Percentiles rank a stretch among this genome's conserved stretches.
Evolutionary conservation across 2,113 vertebrate genomes (phyloP).

Genomic region (Laticauda colubrina): DNA sequence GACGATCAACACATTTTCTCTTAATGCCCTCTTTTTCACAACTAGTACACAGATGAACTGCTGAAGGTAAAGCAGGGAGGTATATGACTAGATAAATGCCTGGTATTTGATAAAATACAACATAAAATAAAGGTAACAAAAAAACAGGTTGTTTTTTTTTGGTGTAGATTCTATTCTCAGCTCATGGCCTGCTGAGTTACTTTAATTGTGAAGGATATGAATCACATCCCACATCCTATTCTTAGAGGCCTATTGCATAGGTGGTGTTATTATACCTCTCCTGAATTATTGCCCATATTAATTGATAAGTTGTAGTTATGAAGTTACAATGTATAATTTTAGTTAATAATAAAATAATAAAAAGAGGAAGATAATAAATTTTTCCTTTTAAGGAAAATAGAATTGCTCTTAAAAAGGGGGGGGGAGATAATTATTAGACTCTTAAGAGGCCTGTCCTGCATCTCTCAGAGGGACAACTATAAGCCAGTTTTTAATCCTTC

Average conservation of each 20-base stretch:
- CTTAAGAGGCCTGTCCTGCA: not conserved
- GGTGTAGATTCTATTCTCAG: not conserved
- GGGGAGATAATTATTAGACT: not conserved
- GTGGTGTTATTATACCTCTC: not conserved
- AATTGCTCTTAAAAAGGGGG: not conserved
- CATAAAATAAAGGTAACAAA: not conserved
- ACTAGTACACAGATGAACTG: not conserved
- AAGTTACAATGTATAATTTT: not conserved
- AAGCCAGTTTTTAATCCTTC: not conserved
- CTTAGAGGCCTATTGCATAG: not conserved
- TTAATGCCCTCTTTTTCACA: not conserved
- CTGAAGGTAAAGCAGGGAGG: not conserved
- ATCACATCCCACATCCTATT: not conserved
- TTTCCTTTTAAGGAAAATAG: not conserved
- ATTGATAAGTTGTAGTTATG: not conserved
- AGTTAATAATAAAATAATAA: not conserved
- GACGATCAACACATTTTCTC: not conserved
- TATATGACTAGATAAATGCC: not conserved
- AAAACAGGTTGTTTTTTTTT: not conserved
- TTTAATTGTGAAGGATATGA: not conserved
- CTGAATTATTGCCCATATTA: not conserved
- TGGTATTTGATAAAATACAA: not conserved
- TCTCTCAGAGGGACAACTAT: not conserved
- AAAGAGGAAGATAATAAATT: not conserved
- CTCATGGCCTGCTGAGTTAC: not conserved